These are phyloP conservation scores for Lophura swinhoii DNA, from an alignment of 2,797 vertebrate genomes.

Conservation along the genomic window DNA sequence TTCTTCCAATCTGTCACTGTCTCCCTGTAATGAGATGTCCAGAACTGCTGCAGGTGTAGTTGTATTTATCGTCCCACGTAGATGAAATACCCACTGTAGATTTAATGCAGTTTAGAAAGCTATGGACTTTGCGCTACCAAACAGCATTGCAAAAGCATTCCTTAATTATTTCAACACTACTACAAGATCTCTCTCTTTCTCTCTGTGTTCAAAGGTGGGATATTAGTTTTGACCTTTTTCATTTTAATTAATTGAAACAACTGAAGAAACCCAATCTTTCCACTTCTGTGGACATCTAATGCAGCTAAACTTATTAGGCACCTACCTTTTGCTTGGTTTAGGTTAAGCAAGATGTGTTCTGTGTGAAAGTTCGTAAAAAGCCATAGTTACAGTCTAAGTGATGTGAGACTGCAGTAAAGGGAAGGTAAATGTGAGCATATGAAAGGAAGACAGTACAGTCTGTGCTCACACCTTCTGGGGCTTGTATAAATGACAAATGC, in stretches of 20 bases:
- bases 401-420: not conserved
- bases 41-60: not conserved
- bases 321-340: not conserved
- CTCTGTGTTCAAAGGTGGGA: not conserved
- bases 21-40: slow-evolving; percentile 25
- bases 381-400: not conserved
- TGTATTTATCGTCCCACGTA: slow-evolving; percentile 6
- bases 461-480: not conserved
- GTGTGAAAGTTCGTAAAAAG: slow-evolving; percentile 2
- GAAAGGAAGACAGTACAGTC: not conserved
- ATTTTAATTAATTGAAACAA: not conserved
- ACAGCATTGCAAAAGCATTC: not conserved
- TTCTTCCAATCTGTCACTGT: slow-evolving; percentile 17
- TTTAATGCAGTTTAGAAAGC: not conserved
- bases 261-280: not conserved
- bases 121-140: not conserved
- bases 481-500: not conserved
- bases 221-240: not conserved
- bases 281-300: not conserved
- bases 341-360: not conserved
- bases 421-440: not conserved
- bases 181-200: not conserved
- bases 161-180: not conserved
- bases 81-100: not conserved
- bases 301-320: not conserved